These are phyloP conservation scores for Masticophis lateralis DNA, from an alignment of 2,797 vertebrate genomes.

Conservation along the genomic window DNA sequence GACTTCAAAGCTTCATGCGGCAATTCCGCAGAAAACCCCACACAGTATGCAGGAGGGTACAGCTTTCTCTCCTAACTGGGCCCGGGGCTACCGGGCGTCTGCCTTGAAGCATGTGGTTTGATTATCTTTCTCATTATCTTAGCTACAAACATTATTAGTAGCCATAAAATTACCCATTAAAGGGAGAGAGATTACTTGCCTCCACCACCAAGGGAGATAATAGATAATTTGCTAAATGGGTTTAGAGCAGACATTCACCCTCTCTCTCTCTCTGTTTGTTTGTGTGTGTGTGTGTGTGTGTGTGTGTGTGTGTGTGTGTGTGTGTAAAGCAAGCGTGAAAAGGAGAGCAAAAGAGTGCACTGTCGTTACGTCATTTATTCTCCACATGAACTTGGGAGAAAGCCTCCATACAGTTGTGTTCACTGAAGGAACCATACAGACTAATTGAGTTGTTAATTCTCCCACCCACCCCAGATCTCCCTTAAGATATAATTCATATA, in stretches of 20 bases:
- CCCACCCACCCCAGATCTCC: neutral
- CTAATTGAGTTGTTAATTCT: neutral
- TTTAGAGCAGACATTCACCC: slow-evolving; percentile 54
- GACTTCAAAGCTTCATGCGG: slow-evolving; percentile 46
- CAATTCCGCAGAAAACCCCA: slow-evolving; percentile 56
- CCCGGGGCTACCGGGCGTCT: slow-evolving; percentile 63
- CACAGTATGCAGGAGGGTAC: slow-evolving; percentile 43
- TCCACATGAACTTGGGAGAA: neutral
- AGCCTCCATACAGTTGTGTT: neutral
- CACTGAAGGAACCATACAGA: neutral
- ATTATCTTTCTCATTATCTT: slow-evolving; percentile 72
- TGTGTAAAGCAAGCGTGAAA: too few species aligned
- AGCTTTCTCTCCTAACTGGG: slow-evolving; percentile 59
- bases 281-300: too few species aligned
- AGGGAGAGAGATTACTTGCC: slow-evolving; percentile 65
- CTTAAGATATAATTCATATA: neutral
- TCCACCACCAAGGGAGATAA: slow-evolving; percentile 52
- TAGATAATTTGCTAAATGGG: slow-evolving; percentile 60
- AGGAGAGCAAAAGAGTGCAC: neutral
- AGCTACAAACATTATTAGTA: slow-evolving; percentile 71
- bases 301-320: neutral
- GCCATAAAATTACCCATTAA: slow-evolving; percentile 71
- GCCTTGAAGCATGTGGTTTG: slow-evolving; percentile 68
- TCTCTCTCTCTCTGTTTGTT: neutral
- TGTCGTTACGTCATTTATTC: neutral